Evolutionary conservation across 2,888 invertebrate species (phyloP).

Genomic region (Blera fallax): DNA sequence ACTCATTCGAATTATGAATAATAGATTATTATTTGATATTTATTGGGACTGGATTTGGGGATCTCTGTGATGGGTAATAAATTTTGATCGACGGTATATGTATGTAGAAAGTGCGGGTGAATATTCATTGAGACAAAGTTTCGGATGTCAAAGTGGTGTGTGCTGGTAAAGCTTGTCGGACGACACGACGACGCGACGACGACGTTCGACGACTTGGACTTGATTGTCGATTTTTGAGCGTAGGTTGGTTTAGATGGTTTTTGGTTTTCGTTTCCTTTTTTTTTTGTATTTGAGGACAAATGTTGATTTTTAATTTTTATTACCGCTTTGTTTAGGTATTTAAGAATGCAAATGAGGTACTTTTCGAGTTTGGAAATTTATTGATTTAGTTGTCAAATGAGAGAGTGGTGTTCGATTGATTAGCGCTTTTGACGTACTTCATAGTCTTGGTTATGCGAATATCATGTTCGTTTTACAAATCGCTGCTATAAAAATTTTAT

Average conservation of each 20-base stretch:
- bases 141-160: neutral
- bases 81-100: slow-evolving; percentile 1
- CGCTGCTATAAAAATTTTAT: slow-evolving; percentile 23
- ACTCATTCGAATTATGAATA: slow-evolving; percentile 60
- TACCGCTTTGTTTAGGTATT: slow-evolving; percentile 40
- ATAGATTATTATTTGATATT: slow-evolving; percentile 44
- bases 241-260: slow-evolving; percentile 32
- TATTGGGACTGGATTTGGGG: slow-evolving; percentile 27
- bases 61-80: slow-evolving; percentile 22
- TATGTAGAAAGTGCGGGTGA: slow-evolving; percentile 67
- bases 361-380: slow-evolving; percentile 46
- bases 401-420: slow-evolving; percentile 61
- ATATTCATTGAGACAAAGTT: neutral
- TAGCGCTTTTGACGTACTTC: slow-evolving; percentile 46
- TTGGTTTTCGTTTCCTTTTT: neutral
- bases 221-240: slow-evolving; percentile 26
- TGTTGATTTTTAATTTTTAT: slow-evolving; percentile 64
- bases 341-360: slow-evolving; percentile 61
- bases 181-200: too few species aligned
- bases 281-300: slow-evolving; percentile 26
- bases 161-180: neutral
- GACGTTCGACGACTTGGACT: neutral
- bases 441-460: slow-evolving; percentile 16
- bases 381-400: slow-evolving; percentile 57
- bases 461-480: slow-evolving; percentile 24